Conservation (phyloP, 92 coral and sea anemone genomes). For the Virgularia gustaviana region DNA sequence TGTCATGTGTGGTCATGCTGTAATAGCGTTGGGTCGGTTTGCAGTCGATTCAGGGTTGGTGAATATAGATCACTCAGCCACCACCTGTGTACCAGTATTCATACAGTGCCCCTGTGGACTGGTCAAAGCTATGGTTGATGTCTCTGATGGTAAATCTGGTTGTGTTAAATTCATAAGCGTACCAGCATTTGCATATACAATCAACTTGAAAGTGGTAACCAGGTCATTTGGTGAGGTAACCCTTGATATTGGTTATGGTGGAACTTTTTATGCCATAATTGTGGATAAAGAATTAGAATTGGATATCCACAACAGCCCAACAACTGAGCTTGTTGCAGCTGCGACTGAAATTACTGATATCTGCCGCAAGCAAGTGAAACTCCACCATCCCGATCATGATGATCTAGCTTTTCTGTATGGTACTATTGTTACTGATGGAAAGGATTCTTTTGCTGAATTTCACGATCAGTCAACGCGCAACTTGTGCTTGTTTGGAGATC, state of each 20-base stretch:
- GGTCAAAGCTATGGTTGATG: conserved; percentile 80
- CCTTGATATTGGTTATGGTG: conserved; percentile 90
- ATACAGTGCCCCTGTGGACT: conserved; percentile 98
- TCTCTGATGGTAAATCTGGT: conserved; percentile 85
- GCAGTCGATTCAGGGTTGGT: conserved; percentile 80
- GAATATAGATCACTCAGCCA: conserved; percentile 56
- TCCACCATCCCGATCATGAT: conserved; percentile 79
- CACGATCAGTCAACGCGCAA: conserved; percentile 69
- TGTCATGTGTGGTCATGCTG: conserved; percentile 98
- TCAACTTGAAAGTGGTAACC: conserved; percentile 66
- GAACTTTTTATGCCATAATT: conserved; percentile 84
- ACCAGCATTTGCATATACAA: conserved; percentile 90
- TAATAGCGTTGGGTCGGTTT: conserved; percentile 89
- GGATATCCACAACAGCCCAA: conserved; percentile 61
- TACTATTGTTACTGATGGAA: conserved; percentile 83
- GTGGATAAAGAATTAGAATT: conserved; percentile 66
- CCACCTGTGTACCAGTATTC: conserved; percentile 76
- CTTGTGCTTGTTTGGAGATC: conserved; percentile 84
- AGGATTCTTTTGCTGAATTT: conserved; percentile 66
- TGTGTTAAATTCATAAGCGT: conserved; percentile 86
- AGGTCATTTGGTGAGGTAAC: conserved; percentile 72
- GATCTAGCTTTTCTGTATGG: conserved; percentile 93
- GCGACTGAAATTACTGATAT: conserved; percentile 64
- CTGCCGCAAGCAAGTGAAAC: conserved; percentile 57
- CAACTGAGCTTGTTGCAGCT: conserved; percentile 62